Conservation (phyloP, 2,113 vertebrate genomes). For the Rhagologus leucostigma region DNA sequence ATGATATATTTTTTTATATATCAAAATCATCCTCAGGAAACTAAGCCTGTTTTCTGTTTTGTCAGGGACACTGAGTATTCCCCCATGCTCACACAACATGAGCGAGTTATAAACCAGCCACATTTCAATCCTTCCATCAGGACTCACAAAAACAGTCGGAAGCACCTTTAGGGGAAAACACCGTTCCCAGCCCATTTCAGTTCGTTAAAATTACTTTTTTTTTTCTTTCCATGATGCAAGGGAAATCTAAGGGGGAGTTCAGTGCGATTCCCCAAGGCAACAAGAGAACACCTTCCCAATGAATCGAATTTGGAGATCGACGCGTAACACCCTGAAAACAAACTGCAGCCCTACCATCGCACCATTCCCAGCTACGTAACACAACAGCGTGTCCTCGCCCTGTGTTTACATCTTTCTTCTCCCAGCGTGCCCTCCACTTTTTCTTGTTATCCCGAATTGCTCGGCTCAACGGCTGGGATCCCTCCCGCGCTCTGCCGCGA, state of each 20-base stretch:
- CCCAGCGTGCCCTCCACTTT: background rate
- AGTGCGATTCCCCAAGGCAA: background rate
- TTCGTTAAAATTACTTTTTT: background rate
- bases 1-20: accelerated
- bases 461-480: no score
- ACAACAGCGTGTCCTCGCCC: background rate
- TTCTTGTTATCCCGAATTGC: background rate
- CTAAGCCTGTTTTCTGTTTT: accelerated
- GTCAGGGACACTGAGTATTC: background rate
- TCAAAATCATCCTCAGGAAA: background rate
- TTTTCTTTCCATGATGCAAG: accelerated
- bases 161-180: background rate
- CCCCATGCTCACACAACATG: background rate
- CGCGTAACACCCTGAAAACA: background rate
- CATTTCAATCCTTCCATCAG: background rate
- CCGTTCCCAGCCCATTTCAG: no score
- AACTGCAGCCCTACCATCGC: background rate
- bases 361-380: background rate
- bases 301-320: background rate
- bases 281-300: background rate
- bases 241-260: background rate
- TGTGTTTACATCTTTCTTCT: background rate
- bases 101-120: background rate
- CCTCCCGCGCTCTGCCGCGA: background rate
- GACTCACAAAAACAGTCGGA: background rate